Base-by-base conservation (phyloP, 2,113 vertebrate genomes). In the Astur gentilis region DNA sequence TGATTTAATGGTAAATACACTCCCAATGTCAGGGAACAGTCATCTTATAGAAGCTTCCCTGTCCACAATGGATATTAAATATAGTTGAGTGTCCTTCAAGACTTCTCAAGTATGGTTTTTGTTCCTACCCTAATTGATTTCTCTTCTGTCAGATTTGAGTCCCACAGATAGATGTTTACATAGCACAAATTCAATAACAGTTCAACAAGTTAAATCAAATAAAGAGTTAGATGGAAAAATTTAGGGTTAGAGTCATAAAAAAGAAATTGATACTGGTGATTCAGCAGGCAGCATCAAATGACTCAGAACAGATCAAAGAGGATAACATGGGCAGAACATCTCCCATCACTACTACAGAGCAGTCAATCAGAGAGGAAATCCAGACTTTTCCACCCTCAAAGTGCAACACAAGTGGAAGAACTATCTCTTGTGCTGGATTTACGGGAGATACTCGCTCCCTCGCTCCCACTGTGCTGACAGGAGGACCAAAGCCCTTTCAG, bases 1-100 rank as follows among this genome's bases (percentile, higher is more conserved):
- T 87, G 88, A 95, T 97, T 96, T 97, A 97, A 97, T 96, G 93
- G 97, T 93, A 98, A 98, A 98, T 96, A 97, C 62, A 92, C 85
- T 95, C 88, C 87, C 85, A 97, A 42, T 91, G 82, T 95, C 95
- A 94, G 87, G 61, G 62, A 97, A 95, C 88, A 96, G 97, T 88
- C 95, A 96, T 91, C 96, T 97, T 96, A 95, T 38, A 96, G 92
- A 95, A 98, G 97, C 95, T 90, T 92, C 79, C 71, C 69, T 97
- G 92, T 84, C 96, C 80, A 82, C 97, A 97, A 94, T 91, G 70
- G 96, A 95, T 97, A 98, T 97, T 97, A 98, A 98, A 97, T 81
- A 79, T 94, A 95, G 31, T 26, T 96, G 95, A 97, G 92, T 94
- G 90, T 96, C 96, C 93, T 96, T 98, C 93, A 94, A 97, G 94